These are phyloP conservation scores for Turritopsis rubra DNA, from an alignment of 30 jellyfish, hydroid and myxozoan species.

Conservation along the genomic window DNA sequence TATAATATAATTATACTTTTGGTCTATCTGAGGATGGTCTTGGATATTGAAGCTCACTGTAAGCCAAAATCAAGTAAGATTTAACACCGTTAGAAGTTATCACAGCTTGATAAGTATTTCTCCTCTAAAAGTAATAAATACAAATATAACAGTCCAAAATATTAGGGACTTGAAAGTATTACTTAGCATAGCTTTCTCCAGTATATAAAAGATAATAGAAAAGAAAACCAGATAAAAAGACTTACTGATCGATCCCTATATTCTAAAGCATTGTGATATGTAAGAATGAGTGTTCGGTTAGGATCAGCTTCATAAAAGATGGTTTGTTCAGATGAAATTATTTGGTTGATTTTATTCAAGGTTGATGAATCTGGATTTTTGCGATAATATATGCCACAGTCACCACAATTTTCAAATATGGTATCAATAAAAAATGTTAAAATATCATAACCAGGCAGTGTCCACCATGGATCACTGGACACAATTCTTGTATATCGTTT, in stretches of 20 bases:
- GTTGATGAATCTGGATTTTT: background rate
- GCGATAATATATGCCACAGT: background rate
- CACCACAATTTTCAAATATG: background rate
- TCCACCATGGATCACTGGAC: background rate
- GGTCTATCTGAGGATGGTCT: background rate
- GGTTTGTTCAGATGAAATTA: background rate
- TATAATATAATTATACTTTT: too few species aligned
- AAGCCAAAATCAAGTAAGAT: background rate
- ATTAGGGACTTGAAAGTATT: too few species aligned
- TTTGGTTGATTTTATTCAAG: background rate
- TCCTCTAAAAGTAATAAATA: background rate
- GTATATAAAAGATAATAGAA: too few species aligned
- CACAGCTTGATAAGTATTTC: background rate
- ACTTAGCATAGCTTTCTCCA: too few species aligned
- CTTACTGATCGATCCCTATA: background rate
- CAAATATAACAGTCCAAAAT: too few species aligned
- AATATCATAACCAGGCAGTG: background rate
- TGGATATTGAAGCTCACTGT: background rate
- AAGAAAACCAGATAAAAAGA: too few species aligned
- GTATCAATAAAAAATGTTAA: background rate
- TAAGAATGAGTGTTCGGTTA: background rate
- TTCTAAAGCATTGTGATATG: background rate
- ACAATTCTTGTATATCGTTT: background rate
- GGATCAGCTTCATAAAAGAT: background rate
- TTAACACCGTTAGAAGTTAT: background rate